phyloP scores from a whole-genome alignment of 2,888 invertebrate species.

The Xanthia togata region DNA sequence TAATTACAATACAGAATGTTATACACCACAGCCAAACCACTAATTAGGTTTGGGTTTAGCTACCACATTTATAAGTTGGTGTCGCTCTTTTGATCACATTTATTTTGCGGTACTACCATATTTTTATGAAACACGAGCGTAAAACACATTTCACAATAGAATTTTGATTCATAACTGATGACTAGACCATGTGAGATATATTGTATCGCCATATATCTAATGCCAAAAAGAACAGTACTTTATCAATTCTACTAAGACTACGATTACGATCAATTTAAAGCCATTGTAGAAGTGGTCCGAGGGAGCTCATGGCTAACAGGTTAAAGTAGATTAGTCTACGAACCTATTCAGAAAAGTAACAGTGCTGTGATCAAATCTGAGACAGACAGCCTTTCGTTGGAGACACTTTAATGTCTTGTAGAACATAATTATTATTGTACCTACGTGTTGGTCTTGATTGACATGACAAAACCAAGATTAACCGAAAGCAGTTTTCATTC shows the following conservation, averaged over 20 bases:
- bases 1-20: not conserved
- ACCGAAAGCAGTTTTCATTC: not conserved
- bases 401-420: not conserved
- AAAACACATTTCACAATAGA: not conserved
- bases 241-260: slow-evolving; percentile 27
- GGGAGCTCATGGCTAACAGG: not conserved
- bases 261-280: slow-evolving; percentile 27
- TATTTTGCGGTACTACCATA: not conserved
- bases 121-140: not conserved
- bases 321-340: not conserved
- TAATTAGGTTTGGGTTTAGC: not conserved
- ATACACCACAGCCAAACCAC: not conserved
- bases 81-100: not conserved
- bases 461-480: not conserved
- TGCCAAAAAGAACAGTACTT: slow-evolving; percentile 28
- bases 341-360: not conserved
- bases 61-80: not conserved
- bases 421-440: not conserved
- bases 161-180: not conserved
- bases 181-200: not conserved
- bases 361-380: not conserved
- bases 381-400: not conserved
- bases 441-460: no score
- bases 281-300: not conserved
- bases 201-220: not conserved